phyloP scores from a whole-genome alignment of 2,888 invertebrate genomes.

The Drosophila suboccidentalis region DNA sequence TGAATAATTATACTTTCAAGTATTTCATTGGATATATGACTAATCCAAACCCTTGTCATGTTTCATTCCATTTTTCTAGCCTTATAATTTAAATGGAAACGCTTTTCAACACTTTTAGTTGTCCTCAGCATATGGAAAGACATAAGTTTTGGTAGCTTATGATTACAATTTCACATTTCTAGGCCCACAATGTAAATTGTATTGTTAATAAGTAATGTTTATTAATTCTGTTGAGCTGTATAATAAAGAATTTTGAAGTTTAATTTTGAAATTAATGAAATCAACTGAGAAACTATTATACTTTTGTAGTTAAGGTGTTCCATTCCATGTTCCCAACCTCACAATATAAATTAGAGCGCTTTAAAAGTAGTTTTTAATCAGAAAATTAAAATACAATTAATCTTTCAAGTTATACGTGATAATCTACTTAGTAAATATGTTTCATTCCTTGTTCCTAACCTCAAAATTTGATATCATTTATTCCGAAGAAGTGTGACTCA shows the following conservation, averaged over 20 bases:
- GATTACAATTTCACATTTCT: too few species aligned
- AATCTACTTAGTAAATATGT: background rate
- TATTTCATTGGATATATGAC: background rate
- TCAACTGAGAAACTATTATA: too few species aligned
- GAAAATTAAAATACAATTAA: background rate
- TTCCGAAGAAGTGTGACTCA: background rate
- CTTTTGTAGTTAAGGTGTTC: too few species aligned
- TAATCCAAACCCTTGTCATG: background rate
- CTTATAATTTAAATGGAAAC: background rate
- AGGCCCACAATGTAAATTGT: too few species aligned
- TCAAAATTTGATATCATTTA: background rate
- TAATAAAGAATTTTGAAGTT: too few species aligned
- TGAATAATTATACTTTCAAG: background rate
- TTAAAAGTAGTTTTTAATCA: background rate
- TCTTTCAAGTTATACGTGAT: background rate
- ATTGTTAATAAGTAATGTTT: too few species aligned
- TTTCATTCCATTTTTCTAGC: background rate
- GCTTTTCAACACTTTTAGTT: background rate
- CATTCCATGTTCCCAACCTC: too few species aligned
- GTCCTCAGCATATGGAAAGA: background rate
- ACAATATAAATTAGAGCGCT: too few species aligned
- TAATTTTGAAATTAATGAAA: too few species aligned
- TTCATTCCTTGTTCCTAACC: conserved; percentile 11
- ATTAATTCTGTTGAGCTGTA: too few species aligned
- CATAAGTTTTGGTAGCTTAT: background rate